A percentile compares a stretch with the other conserved stretches of the same genome.
Evolutionary conservation across 2,797 vertebrate genomes (phyloP).

Genomic region (Chlorospingus flavigularis): DNA sequence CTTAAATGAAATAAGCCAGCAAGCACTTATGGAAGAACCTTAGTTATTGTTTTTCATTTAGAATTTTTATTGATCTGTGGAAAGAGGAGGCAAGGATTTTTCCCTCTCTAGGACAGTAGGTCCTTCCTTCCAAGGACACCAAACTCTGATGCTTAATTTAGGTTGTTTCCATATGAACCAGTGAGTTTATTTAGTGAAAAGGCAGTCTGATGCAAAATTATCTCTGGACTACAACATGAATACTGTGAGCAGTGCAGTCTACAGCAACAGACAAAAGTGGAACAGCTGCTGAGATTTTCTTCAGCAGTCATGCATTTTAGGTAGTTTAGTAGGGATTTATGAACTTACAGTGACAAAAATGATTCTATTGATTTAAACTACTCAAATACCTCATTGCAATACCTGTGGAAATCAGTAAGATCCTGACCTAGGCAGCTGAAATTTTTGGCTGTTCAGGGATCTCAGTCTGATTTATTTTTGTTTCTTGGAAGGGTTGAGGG

Average conservation of each 20-base stretch:
- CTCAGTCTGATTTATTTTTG: not conserved
- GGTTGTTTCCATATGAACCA: not conserved
- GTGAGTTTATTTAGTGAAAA: not conserved
- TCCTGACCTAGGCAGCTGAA: not conserved
- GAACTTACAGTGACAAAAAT: not conserved
- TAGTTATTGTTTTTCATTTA: not conserved
- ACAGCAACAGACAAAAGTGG: not conserved
- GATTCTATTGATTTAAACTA: not conserved
- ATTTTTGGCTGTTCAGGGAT: not conserved
- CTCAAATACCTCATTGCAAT: accelerated
- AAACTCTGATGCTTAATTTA: accelerated
- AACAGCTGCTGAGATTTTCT: not conserved
- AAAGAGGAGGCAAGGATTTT: not conserved
- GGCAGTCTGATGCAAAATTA: not conserved
- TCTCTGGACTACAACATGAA: not conserved
- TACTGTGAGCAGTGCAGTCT: not conserved
- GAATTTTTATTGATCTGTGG: not conserved
- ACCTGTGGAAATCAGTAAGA: not conserved
- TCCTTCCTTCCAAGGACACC: not conserved
- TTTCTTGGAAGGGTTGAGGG: not conserved
- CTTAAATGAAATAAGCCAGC: not conserved
- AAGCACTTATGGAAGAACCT: not conserved
- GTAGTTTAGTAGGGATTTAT: not conserved
- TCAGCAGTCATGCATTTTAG: not conserved
- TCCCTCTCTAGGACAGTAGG: not conserved